These are phyloP conservation scores for Knipowitschia caucasica DNA, from an alignment of 2,797 vertebrate genomes.

Conservation along the genomic window DNA sequence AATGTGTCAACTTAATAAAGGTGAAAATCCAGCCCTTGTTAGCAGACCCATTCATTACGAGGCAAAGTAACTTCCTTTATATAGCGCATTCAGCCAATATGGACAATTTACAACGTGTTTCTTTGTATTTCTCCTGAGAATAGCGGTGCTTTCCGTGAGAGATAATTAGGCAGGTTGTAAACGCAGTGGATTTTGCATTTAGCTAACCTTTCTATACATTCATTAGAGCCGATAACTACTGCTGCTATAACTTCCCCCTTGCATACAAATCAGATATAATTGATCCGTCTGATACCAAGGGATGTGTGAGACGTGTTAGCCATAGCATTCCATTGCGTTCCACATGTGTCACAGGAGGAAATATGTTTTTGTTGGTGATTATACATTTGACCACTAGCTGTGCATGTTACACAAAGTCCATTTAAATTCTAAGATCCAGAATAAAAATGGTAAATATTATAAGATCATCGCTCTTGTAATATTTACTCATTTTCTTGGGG, in stretches of 20 bases:
- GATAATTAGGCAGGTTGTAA: conserved; percentile 30
- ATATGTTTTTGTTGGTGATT: too few species aligned
- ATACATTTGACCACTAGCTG: too few species aligned
- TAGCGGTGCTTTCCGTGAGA: conserved; percentile 9
- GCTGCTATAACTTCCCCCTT: conserved; percentile 31
- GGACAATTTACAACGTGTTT: conserved; percentile 10
- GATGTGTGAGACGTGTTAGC: neutral
- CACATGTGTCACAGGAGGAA: too few species aligned
- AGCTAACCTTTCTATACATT: conserved; percentile 49
- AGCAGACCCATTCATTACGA: conserved; percentile 16
- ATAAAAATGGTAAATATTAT: too few species aligned
- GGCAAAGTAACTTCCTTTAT: conserved; percentile 13
- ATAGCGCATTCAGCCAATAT: conserved; percentile 13
- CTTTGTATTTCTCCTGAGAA: conserved; percentile 15
- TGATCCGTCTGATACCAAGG: conserved; percentile 30
- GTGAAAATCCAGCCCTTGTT: conserved; percentile 15
- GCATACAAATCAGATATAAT: conserved; percentile 58
- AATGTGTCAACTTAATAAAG: conserved; percentile 6
- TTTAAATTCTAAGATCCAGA: too few species aligned
- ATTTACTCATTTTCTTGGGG: too few species aligned
- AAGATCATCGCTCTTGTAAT: too few species aligned
- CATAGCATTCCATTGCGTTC: too few species aligned
- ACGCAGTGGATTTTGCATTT: conserved; percentile 38
- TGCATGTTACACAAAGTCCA: too few species aligned
- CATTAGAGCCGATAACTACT: conserved; percentile 49